A percentile compares a stretch with the other conserved stretches of the same genome.
phyloP scores from a whole-genome alignment of 2,888 invertebrate species.

The Acanthosepion pharaonis region DNA sequence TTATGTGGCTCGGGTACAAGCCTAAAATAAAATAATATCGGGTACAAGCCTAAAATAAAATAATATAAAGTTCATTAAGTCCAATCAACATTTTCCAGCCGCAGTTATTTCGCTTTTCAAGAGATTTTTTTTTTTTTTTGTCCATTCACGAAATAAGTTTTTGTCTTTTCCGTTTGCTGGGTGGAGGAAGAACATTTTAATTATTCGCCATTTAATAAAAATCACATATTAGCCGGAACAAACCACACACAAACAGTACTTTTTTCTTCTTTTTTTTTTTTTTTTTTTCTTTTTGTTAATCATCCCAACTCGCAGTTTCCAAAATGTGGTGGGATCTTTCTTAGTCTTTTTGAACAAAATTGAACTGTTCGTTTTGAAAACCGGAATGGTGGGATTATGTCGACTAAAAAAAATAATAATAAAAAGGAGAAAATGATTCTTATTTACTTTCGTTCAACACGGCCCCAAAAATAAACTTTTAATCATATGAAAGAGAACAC shows the following conservation, averaged over 20 bases:
- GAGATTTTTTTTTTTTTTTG: background rate
- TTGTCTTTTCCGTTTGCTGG: background rate
- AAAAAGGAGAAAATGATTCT: background rate
- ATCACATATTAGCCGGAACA: background rate
- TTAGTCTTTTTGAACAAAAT: background rate
- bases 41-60: too few relatives aligned
- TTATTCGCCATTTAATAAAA: background rate
- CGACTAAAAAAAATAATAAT: background rate
- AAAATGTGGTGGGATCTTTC: background rate
- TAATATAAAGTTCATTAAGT: background rate
- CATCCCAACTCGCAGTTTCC: background rate
- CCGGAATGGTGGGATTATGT: background rate
- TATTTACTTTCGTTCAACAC: background rate
- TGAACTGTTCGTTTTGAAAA: background rate
- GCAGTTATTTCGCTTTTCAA: background rate
- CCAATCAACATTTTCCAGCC: slow-evolving; percentile 40
- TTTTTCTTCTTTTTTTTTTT: background rate
- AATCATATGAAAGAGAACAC: background rate
- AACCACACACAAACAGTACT: background rate
- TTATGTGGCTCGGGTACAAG: background rate
- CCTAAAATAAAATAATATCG: background rate
- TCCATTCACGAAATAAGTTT: background rate
- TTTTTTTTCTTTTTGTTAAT: too few relatives aligned
- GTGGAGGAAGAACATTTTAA: background rate
- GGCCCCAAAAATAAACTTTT: background rate